These are phyloP conservation scores for Allobates femoralis DNA, from an alignment of 2,797 vertebrate genomes.

Conservation along the genomic window DNA sequence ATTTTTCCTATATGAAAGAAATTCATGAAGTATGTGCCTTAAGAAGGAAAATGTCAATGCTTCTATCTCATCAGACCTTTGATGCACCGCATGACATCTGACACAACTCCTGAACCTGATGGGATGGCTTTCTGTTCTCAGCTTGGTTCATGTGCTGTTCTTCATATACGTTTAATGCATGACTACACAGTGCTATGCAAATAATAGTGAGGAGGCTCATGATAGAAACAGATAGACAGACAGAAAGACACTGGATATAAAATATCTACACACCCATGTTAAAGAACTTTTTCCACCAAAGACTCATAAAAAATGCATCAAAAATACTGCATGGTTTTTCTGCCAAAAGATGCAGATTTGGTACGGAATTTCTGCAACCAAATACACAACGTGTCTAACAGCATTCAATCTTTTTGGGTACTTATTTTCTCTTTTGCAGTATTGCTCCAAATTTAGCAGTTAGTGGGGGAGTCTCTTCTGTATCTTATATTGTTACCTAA, in stretches of 20 bases:
- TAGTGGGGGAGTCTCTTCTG: too few species aligned
- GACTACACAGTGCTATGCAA: neutral
- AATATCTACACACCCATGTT: too few species aligned
- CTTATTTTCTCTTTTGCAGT: too few species aligned
- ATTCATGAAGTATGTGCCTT: neutral
- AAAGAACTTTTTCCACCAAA: too few species aligned
- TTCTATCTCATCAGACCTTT: conserved; percentile 10
- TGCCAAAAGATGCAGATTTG: too few species aligned
- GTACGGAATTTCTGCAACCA: too few species aligned
- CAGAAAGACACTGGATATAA: neutral
- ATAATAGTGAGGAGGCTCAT: neutral
- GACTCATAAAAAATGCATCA: too few species aligned
- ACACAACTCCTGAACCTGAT: neutral
- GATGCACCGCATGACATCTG: conserved; percentile 8
- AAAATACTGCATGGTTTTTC: too few species aligned
- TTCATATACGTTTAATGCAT: neutral
- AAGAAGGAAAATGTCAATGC: conserved; percentile 28
- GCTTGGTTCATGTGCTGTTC: neutral
- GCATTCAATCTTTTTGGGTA: too few species aligned
- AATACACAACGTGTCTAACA: too few species aligned
- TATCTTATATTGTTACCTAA: too few species aligned
- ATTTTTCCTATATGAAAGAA: neutral
- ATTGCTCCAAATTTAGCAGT: too few species aligned
- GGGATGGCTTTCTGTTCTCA: neutral
- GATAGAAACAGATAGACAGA: neutral